These are phyloP conservation scores for Gonioctena quinquepunctata DNA, from an alignment of 1,140 invertebrate species.

Conservation along the genomic window DNA sequence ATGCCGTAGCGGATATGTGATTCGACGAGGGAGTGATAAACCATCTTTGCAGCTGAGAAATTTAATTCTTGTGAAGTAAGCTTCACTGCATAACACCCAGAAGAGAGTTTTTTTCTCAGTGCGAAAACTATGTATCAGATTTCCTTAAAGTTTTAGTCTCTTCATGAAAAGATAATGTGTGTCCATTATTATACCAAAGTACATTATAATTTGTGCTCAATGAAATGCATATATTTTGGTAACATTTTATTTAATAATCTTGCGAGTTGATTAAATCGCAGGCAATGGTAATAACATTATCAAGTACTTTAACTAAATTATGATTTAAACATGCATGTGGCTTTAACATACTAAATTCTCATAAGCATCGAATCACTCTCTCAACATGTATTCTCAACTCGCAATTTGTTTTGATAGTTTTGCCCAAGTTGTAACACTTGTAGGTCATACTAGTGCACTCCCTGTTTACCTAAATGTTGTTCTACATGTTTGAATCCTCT, in stretches of 20 bases:
- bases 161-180: neutral
- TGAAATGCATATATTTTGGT: too few relatives aligned
- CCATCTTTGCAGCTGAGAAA: too few relatives aligned
- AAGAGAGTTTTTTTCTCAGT: too few relatives aligned
- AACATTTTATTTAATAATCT: neutral
- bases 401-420: conserved; percentile 7
- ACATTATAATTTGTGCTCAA: too few relatives aligned
- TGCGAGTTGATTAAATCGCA: conserved; percentile 16
- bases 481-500: conserved; percentile 51
- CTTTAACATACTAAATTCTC: conserved; percentile 25
- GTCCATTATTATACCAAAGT: neutral
- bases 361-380: conserved; percentile 38
- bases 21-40: too few relatives aligned
- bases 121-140: neutral
- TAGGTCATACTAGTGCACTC: conserved; percentile 51
- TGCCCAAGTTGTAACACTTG: conserved; percentile 44
- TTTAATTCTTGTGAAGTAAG: too few relatives aligned
- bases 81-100: too few relatives aligned
- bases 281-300: conserved; percentile 36
- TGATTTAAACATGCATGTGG: conserved; percentile 35
- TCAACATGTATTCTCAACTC: conserved; percentile 42
- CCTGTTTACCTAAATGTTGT: conserved; percentile 32
- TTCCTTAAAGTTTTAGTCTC: neutral
- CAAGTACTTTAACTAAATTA: conserved; percentile 25
- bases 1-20: too few relatives aligned